Evolutionary conservation across 2,797 vertebrate genomes (phyloP), one percentile per base, ranked within the genome.

Genomic region (Onychomys leucogaster): DNA sequence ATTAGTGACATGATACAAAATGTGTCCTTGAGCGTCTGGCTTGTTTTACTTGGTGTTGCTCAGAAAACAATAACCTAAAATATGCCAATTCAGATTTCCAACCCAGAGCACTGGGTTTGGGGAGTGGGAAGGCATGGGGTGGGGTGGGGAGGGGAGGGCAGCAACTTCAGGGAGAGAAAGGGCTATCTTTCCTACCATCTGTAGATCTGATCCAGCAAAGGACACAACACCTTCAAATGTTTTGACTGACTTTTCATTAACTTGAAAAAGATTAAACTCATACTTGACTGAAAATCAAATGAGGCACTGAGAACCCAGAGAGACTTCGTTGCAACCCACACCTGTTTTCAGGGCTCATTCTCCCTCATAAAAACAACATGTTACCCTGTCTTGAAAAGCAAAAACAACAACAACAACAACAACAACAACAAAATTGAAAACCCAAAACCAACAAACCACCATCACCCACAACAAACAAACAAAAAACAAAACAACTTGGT

Each of bases 41-140:
- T 94, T 88, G 92, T 76, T 90, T 95, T 41, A 65, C 77, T 41
- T 71, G 69, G 67, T 73, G 49, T 86, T 16, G 16, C 37, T 81
- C 46, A 82, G 89, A 32, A 67, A 91, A 57, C 7, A 17, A 9
- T 10, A 21, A 0, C 11, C 34, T 43, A 27, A 29, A 34, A 65
- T 25, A 65, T 17, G 29, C 5, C 6, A 5, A n/a, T 41, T 32
- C 61, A 46, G 57, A 65, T 61, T 57, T 86, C 49, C 46, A 55
- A 67, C n/a, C 52, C 71, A n/a, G 71, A 63, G 43, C 7, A 7
- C 23, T 55, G 5, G 29, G 57, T 17, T 1, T 5, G 57, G 57
- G 57, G 57, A 17, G 19, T 21, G 16, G 57, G 19, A 57, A 17
- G 11, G 6, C 27, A 63, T 23, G 13, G 63, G 12, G n/a, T n/a